These are phyloP conservation scores for Corvus cornix DNA, from an alignment of 2,113 vertebrate genomes.

Conservation along the genomic window DNA sequence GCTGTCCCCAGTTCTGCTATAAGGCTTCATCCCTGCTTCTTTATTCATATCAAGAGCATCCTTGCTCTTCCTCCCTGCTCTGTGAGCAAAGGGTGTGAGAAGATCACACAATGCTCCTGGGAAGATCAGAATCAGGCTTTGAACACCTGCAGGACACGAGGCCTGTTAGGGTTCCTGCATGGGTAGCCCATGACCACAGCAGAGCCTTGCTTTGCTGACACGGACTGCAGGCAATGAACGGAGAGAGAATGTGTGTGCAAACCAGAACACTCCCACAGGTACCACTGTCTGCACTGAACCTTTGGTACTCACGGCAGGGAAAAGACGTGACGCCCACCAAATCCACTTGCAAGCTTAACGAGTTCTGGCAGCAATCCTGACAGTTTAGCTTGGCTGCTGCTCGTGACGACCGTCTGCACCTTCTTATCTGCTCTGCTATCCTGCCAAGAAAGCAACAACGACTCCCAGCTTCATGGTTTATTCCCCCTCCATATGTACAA, in stretches of 20 bases:
- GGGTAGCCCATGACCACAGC: neutral
- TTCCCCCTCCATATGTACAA: slow-evolving; percentile 63
- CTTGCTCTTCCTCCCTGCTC: neutral
- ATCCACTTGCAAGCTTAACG: neutral
- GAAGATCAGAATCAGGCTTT: neutral
- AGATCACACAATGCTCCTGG: neutral
- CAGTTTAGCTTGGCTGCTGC: neutral
- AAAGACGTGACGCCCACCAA: neutral
- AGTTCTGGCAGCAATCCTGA: neutral
- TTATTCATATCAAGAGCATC: neutral
- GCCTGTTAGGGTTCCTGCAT: neutral
- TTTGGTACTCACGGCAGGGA: neutral
- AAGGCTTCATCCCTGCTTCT: neutral
- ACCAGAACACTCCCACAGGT: neutral
- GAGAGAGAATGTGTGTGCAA: neutral
- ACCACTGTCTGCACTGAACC: neutral
- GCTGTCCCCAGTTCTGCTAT: neutral
- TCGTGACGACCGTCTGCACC: accelerated
- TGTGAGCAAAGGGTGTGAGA: neutral
- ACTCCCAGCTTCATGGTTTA: slow-evolving; percentile 66
- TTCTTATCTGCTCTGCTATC: neutral
- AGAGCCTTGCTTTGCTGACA: neutral
- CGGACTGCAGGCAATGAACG: accelerated
- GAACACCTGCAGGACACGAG: neutral
- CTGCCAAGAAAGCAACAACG: slow-evolving; percentile 31